Conservation (phyloP, 1,140 invertebrate species). For the Drosophila quadrilineata region DNA sequence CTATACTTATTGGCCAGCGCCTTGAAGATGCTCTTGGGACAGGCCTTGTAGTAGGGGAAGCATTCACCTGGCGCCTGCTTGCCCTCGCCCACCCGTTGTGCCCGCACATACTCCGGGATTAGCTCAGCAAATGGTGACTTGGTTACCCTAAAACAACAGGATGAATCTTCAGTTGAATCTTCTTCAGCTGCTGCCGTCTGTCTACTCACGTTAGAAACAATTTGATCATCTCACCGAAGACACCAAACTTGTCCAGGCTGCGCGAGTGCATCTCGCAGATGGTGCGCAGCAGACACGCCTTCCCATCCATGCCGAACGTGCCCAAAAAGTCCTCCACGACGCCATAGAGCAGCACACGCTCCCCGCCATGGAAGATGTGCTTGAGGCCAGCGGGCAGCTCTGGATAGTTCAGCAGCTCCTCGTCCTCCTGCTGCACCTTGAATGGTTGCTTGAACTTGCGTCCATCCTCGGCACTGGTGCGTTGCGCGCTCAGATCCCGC, state of each 20-base stretch:
- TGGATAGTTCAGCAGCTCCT: slow-evolving; percentile 70
- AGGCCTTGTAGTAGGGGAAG: slow-evolving; percentile 91
- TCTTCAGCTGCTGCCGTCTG: background rate
- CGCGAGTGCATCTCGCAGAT: slow-evolving; percentile 93
- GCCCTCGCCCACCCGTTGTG: slow-evolving; percentile 87
- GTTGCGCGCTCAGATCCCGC: slow-evolving; percentile 61
- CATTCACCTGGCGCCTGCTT: slow-evolving; percentile 87
- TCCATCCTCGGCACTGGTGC: slow-evolving; percentile 59
- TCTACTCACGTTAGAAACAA: slow-evolving; percentile 89
- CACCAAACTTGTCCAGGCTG: slow-evolving; percentile 88
- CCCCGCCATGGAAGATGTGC: slow-evolving; percentile 88
- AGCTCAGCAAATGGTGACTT: slow-evolving; percentile 89
- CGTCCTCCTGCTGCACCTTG: slow-evolving; percentile 41
- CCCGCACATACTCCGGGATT: slow-evolving; percentile 89
- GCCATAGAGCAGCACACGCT: slow-evolving; percentile 88
- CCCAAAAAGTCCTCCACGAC: slow-evolving; percentile 88
- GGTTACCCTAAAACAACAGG: slow-evolving; percentile 84
- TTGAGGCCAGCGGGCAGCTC: slow-evolving; percentile 66
- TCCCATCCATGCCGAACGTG: slow-evolving; percentile 90
- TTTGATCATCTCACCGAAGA: slow-evolving; percentile 90
- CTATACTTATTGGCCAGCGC: slow-evolving; percentile 85
- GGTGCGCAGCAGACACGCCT: slow-evolving; percentile 89
- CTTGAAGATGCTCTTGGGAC: slow-evolving; percentile 90
- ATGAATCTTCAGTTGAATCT: background rate
- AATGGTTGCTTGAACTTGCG: slow-evolving; percentile 27